Evolutionary conservation across 2,888 invertebrate species (phyloP).

Genomic region (Alitta virens): DNA sequence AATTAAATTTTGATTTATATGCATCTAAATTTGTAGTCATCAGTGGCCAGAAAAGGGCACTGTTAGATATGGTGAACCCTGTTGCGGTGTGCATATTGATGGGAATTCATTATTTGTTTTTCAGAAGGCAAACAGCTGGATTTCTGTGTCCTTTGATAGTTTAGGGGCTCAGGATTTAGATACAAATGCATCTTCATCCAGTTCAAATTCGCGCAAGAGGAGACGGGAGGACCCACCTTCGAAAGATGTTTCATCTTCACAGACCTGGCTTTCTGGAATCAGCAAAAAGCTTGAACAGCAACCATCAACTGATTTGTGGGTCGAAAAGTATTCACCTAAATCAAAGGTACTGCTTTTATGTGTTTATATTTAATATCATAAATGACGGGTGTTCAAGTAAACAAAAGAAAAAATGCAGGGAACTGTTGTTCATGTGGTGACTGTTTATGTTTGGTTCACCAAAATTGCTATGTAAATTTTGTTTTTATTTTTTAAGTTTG

Average conservation of each 20-base stretch:
- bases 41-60: no score
- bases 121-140: not conserved
- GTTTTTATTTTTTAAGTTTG: no score
- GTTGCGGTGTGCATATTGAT: no score
- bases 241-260: not conserved
- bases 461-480: no score
- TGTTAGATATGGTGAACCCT: no score
- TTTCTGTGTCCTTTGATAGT: not conserved
- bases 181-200: not conserved
- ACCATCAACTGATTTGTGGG: constrained; percentile 21
- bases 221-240: not conserved
- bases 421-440: no score
- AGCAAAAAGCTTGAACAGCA: not conserved
- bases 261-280: not conserved
- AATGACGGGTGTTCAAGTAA: no score
- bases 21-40: not conserved
- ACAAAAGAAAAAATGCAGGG: no score
- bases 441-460: no score
- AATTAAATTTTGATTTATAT: not conserved
- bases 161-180: not conserved
- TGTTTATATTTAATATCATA: no score
- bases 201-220: not conserved
- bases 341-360: constrained; percentile 8
- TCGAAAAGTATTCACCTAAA: constrained; percentile 21
- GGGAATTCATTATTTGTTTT: no score